Conservation (phyloP, 2,113 vertebrate genomes). For the Oreochromis tanganicae region DNA sequence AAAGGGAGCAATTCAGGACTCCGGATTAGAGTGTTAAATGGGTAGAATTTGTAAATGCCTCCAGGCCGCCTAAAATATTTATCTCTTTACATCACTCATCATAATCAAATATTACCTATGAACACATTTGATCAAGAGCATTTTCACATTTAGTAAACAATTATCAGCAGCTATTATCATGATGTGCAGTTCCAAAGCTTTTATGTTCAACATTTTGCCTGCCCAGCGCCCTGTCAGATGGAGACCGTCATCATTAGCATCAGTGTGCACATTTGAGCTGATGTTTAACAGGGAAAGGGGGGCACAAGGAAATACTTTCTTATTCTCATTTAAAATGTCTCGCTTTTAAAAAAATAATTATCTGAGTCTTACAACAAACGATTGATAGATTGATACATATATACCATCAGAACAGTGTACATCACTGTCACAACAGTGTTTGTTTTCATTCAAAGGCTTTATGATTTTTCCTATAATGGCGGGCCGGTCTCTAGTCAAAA, state of each 20-base stretch:
- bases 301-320: no score
- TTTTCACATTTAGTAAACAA: not conserved
- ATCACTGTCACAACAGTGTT: no score
- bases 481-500: no score
- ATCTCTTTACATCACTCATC: not conserved
- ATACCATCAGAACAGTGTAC: no score
- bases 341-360: no score
- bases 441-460: no score
- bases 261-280: not conserved
- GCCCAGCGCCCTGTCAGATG: not conserved
- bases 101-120: not conserved
- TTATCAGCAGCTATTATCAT: not conserved
- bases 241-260: not conserved
- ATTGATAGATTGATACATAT: no score
- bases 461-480: no score
- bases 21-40: slow-evolving; percentile 10
- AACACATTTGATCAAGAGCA: not conserved
- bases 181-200: not conserved
- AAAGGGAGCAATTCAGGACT: slow-evolving; percentile 5
- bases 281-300: not conserved
- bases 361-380: no score
- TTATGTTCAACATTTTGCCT: not conserved
- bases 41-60: slow-evolving; percentile 28
- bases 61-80: slow-evolving; percentile 22
- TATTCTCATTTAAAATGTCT: no score